These are phyloP conservation scores for Cyanistes caeruleus DNA, from an alignment of 2,113 vertebrate genomes.

Conservation along the genomic window DNA sequence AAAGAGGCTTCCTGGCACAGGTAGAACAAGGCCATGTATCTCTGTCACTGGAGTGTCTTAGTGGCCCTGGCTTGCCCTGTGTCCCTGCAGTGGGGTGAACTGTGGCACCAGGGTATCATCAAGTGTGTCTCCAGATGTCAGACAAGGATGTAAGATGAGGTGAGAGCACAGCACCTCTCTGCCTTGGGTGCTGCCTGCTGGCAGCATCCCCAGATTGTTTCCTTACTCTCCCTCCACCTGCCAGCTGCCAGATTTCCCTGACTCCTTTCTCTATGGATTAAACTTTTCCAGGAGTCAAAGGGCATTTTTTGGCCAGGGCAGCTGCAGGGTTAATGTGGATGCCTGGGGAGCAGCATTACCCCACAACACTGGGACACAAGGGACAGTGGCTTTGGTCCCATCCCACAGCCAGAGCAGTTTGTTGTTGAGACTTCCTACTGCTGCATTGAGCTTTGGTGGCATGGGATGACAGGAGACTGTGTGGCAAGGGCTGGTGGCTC, in stretches of 20 bases:
- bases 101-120: not conserved
- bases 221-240: not conserved
- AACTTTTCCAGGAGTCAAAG: not conserved
- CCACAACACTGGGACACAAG: accelerated
- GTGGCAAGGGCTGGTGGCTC: not conserved
- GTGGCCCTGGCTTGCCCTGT: not conserved
- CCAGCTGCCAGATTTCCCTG: not conserved
- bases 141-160: not conserved
- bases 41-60: not conserved
- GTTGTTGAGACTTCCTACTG: not conserved
- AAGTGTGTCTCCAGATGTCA: not conserved
- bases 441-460: not conserved
- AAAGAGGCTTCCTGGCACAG: not conserved
- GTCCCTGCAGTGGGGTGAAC: not conserved
- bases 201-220: not conserved
- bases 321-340: not conserved
- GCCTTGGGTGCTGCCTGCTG: accelerated
- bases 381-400: not conserved
- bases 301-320: not conserved
- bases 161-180: not conserved
- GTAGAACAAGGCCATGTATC: not conserved
- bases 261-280: not conserved
- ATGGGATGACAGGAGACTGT: not conserved
- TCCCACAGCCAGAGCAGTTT: not conserved
- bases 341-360: not conserved